A percentile compares a stretch with the other conserved stretches of the same genome.
These are phyloP conservation scores for Athalia cordata DNA, from an alignment of 2,888 invertebrate genomes.

Conservation along the genomic window DNA sequence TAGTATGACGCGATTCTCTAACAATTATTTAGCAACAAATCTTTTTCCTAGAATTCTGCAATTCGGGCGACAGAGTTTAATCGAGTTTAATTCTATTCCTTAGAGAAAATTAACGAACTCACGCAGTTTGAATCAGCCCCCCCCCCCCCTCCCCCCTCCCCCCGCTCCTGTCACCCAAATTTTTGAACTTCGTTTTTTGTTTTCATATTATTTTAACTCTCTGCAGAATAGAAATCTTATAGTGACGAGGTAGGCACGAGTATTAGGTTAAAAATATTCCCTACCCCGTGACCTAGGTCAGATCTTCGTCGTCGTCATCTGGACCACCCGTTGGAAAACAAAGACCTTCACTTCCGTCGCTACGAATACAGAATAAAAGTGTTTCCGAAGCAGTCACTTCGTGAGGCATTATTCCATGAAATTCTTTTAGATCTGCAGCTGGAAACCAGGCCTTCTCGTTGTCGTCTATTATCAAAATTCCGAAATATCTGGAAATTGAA, in stretches of 20 bases:
- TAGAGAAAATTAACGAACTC: too few relatives aligned
- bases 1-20: too few relatives aligned
- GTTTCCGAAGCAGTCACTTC: constrained; percentile 87
- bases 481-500: constrained; percentile 80
- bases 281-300: constrained; percentile 54
- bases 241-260: constrained; percentile 13
- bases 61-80: too few relatives aligned
- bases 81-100: too few relatives aligned
- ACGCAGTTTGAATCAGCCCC: too few relatives aligned
- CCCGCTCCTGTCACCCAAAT: too few relatives aligned
- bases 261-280: background rate
- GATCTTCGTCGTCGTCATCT: constrained; percentile 74
- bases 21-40: too few relatives aligned
- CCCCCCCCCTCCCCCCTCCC: too few relatives aligned
- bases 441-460: constrained; percentile 96
- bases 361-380: constrained; percentile 87
- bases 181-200: too few relatives aligned
- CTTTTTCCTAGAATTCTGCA: too few relatives aligned
- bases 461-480: constrained; percentile 88
- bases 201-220: too few relatives aligned
- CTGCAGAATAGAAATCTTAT: background rate
- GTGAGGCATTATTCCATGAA: constrained; percentile 91
- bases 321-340: constrained; percentile 84
- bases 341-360: constrained; percentile 88
- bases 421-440: constrained; percentile 89